Evolutionary conservation across 2,797 vertebrate species (phyloP).

Genomic region (Tapera naevia): DNA sequence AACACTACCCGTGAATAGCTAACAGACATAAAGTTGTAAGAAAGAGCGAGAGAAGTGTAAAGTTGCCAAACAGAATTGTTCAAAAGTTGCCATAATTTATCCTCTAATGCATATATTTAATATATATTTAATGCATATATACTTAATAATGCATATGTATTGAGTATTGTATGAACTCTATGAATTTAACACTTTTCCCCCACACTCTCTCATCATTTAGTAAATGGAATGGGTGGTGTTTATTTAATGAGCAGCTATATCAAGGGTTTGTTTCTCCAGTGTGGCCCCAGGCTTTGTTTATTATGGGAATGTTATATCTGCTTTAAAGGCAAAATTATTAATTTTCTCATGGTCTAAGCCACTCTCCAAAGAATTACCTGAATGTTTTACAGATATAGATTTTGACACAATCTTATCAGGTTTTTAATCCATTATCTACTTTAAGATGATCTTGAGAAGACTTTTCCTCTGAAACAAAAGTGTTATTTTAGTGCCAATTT

Average conservation of each 20-base stretch:
- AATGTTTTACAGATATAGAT: fast-evolving
- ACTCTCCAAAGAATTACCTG: background rate
- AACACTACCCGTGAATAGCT: background rate
- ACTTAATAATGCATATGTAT: background rate
- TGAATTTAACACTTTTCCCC: background rate
- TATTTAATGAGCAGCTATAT: background rate
- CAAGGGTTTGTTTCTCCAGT: background rate
- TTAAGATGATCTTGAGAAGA: background rate
- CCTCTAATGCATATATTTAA: background rate
- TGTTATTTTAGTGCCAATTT: background rate
- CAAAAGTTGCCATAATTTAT: background rate
- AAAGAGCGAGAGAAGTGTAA: background rate
- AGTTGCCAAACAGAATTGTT: background rate
- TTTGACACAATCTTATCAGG: background rate
- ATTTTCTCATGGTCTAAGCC: background rate
- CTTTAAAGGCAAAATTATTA: background rate
- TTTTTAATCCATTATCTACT: background rate
- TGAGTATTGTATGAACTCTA: background rate
- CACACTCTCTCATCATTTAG: background rate
- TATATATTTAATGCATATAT: too few relatives aligned
- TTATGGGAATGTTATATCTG: background rate
- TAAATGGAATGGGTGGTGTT: background rate
- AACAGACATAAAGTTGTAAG: background rate
- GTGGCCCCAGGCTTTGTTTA: background rate
- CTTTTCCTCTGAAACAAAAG: background rate